Conservation (phyloP, 2,888 invertebrate species). For the Meandrusa payeni region DNA sequence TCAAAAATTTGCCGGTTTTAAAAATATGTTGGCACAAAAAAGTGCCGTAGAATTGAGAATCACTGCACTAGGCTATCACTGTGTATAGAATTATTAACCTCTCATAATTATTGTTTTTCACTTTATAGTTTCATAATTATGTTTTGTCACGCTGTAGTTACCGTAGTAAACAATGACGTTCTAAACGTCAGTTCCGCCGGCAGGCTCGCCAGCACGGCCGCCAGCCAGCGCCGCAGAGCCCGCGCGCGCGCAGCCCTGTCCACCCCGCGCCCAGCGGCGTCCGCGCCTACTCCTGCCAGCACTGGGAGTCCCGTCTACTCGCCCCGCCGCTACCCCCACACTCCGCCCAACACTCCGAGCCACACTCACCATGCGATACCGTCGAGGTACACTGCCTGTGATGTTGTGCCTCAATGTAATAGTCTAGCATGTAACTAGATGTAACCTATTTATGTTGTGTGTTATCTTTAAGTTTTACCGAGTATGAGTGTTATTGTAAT, state of each 20-base stretch:
- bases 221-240: slow-evolving; percentile 75
- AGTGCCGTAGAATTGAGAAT: no score
- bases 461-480: slow-evolving; percentile 19
- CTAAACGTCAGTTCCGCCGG: slow-evolving; percentile 20
- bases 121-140: neutral
- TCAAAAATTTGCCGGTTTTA: no score
- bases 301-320: slow-evolving; percentile 79
- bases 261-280: slow-evolving; percentile 80
- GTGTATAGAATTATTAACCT: no score
- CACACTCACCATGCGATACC: slow-evolving; percentile 68
- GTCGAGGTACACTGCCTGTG: slow-evolving; percentile 69
- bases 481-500: slow-evolving; percentile 16
- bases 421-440: slow-evolving; percentile 27
- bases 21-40: no score
- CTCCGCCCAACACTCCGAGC: slow-evolving; percentile 71
- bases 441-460: slow-evolving; percentile 25
- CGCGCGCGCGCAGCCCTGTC: slow-evolving; percentile 74
- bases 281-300: slow-evolving; percentile 82
- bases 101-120: neutral
- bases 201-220: slow-evolving; percentile 80
- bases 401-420: slow-evolving; percentile 45
- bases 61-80: no score
- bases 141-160: no score
- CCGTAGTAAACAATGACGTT: slow-evolving; percentile 2
- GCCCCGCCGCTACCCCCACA: slow-evolving; percentile 71